Conservation (phyloP, 1,140 invertebrate genomes). For the Meloidogyne floridensis region DNA sequence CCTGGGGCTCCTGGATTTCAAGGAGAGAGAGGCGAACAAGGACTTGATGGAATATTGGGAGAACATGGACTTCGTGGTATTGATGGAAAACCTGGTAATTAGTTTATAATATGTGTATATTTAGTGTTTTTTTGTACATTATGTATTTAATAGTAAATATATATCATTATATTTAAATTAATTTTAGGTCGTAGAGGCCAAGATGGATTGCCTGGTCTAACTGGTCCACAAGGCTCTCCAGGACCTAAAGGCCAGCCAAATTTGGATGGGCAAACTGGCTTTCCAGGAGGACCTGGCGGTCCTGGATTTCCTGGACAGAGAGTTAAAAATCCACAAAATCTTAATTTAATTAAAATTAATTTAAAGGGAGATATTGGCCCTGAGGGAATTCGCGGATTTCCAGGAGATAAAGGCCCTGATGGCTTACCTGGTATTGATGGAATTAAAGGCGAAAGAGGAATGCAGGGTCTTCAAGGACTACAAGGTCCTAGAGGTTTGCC, state of each 20-base stretch:
- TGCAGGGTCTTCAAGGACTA: constrained; percentile 38
- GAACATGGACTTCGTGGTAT: constrained; percentile 63
- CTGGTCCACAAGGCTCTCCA: constrained; percentile 43
- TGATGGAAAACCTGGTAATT: constrained; percentile 52
- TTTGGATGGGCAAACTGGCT: constrained; percentile 40
- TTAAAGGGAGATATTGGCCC: constrained; percentile 23
- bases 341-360: neutral
- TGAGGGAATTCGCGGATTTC: constrained; percentile 34
- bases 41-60: constrained; percentile 57
- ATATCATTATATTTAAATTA: no score
- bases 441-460: constrained; percentile 37
- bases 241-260: constrained; percentile 44
- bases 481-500: constrained; percentile 27
- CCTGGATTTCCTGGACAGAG: constrained; percentile 37
- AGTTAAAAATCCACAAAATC: constrained; percentile 15
- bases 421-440: constrained; percentile 43
- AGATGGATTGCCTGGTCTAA: constrained; percentile 53
- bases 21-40: constrained; percentile 69
- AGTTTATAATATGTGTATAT: no score
- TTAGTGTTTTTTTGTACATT: no score
- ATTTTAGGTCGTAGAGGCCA: constrained; percentile 40
- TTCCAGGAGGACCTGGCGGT: constrained; percentile 45
- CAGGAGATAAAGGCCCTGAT: constrained; percentile 30
- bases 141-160: no score
- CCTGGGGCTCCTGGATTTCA: constrained; percentile 54